Evolutionary conservation across 2,113 vertebrate genomes (phyloP), one percentile per base, ranked within the genome.

Genomic region (Fulmarus glacialis): DNA sequence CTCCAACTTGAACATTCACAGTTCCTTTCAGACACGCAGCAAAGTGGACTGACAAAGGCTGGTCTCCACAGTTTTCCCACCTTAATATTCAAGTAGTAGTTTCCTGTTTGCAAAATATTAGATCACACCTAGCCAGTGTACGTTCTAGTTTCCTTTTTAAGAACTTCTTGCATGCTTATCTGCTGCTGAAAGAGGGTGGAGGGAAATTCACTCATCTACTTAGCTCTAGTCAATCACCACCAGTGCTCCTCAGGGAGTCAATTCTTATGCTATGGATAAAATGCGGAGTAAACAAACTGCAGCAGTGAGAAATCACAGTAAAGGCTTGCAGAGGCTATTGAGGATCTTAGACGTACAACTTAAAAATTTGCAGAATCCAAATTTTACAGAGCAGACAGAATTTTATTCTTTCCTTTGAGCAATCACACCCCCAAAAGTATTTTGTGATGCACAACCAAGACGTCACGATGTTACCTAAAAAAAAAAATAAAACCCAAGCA

Each of bases 141-240:
- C 73, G 36, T 74, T 94, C 68, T 95, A 75, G 52, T 77, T 93
- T 95, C 77, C 63, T 94, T 96, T 96, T 90, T 73, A 82, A 86
- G 59, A 90, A 82, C 43, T 52, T 67, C 23, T 75, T 71, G 45
- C 60, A 78, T 1, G 6, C 30, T 92, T 59, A 38, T 1, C 68
- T 89, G 43, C 72, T 72, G 58, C 34, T 58, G 32, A 82, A 87
- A 88, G n/a, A 70, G 15, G 15, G 21, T 13, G 16, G 32, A 43
- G 4, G n/a, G 36, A 75, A 50, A 60, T 56, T 45, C 18, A 68
- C 38, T 56, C n/a, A 38, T 64, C 64, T 87, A 12, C 18, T 88
- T 40, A 60, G 32, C 15, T 82, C 36, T 27, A 47, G 13, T 50
- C 64, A 85, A 20, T 36, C 52, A 90, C 30, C 32, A 87, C 17